These are phyloP conservation scores for Drosophila hamatofila DNA, from an alignment of 2,888 invertebrate species.

Conservation along the genomic window DNA sequence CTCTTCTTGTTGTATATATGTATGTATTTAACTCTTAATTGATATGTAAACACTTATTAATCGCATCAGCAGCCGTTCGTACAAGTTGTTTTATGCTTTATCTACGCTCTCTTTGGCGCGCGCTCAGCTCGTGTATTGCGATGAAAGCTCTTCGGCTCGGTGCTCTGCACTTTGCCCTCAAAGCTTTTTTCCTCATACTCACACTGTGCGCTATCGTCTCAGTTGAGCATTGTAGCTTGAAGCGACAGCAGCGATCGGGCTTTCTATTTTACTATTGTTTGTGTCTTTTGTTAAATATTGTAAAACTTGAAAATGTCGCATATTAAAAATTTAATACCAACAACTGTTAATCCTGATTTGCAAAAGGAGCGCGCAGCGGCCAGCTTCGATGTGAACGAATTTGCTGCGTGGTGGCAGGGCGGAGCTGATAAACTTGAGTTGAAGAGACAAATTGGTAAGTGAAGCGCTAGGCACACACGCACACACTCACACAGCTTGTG, in stretches of 20 bases:
- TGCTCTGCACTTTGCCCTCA: constrained; percentile 58
- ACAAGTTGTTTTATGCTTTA: not conserved
- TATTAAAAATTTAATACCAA: constrained; percentile 63
- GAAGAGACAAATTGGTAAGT: constrained; percentile 69
- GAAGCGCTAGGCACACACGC: not conserved
- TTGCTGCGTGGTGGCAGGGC: constrained; percentile 92
- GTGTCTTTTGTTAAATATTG: not conserved
- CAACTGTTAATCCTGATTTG: constrained; percentile 76
- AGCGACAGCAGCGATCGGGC: constrained; percentile 31
- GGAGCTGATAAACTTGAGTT: constrained; percentile 87
- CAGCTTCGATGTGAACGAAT: constrained; percentile 89
- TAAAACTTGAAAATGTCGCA: constrained; percentile 59
- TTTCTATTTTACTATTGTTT: not conserved
- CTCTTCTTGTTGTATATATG: constrained; percentile 8
- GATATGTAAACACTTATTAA: constrained; percentile 10
- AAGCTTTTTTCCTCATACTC: constrained; percentile 38
- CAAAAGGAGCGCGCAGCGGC: constrained; percentile 75
- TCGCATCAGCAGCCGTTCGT: not conserved
- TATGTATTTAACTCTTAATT: constrained; percentile 14
- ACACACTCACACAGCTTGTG: not conserved
- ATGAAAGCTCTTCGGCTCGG: constrained; percentile 9
- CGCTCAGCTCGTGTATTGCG: not conserved
- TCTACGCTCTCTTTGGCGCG: constrained; percentile 4
- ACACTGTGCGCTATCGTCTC: constrained; percentile 19
- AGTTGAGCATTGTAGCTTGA: constrained; percentile 41